Base-by-base conservation (phyloP, 2,113 vertebrate genomes). In the Scomber japonicus region DNA sequence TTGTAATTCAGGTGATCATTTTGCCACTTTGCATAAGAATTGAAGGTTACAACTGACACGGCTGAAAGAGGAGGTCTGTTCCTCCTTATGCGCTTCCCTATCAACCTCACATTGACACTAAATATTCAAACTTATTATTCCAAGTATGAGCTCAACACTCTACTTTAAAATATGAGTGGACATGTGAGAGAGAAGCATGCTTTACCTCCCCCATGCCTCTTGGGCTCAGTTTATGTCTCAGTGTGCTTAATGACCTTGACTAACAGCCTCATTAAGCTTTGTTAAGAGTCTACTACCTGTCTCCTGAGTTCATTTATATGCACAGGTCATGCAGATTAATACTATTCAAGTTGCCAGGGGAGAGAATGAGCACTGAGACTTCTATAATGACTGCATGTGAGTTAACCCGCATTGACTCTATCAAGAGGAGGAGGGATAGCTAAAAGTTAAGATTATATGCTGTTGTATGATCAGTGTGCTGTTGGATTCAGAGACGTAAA, bases 241-340 rank as follows among this genome's bases (percentile, higher is more conserved):
- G 54, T 50, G 62, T 74, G 76, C 73, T 79, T 85, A 89, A 88
- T 72, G 81, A 86, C 86, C 84, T 84, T 86, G 78, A 84, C 81
- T 81, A 90, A 84, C 67, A 46, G 78, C 80, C 79, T 89, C 68
- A 87, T 88, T 87, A 89, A 65, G 86, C 80, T 82, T 85, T 71
- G 76, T 83, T 83, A 78, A 82, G 67, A 78, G 82, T 76, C 77
- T 61, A 50, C 67, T 77, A 88, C 89, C 73, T 76, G 82, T 84
- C 86, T 90, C 79, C 83, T 21, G 78, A 71, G 81, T 75, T 91
- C 62, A 86, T 90, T 89, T 88, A 48, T 53, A 91, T 86, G 78
- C 83, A 74, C 49, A 78, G 80, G 79, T 77, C 76, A 87, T 66
- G 63, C 84, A 78, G 73, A 87, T 87, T 80, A 83, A 90, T 87